A percentile compares a stretch with the other conserved stretches of the same genome.
These are phyloP conservation scores for Heliocidaris erythrogramma DNA, from an alignment of 35 echinoderm and acorn worm genomes.

Conservation along the genomic window DNA sequence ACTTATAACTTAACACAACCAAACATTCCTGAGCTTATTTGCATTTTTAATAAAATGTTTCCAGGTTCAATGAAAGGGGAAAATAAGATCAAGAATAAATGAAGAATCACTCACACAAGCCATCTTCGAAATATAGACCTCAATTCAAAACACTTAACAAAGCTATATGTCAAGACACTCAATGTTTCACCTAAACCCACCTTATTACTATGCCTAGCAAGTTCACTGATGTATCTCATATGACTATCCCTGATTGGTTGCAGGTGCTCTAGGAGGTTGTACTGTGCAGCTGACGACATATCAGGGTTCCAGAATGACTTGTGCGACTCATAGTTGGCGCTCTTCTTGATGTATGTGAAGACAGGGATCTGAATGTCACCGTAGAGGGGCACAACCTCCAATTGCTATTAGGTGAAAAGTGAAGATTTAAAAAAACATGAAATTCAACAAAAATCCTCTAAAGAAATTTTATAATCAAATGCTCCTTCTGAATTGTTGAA, in stretches of 20 bases:
- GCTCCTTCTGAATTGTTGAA: too few species aligned
- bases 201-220: conserved; percentile 98
- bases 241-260: conserved; percentile 79
- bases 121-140: background rate
- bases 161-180: background rate
- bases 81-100: too few species aligned
- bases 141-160: background rate
- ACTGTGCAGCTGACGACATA: conserved; percentile 63
- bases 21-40: too few species aligned
- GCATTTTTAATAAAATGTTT: too few species aligned
- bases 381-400: conserved; percentile 95
- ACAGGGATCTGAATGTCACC: conserved; percentile 99
- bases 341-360: conserved; percentile 97
- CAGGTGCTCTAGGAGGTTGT: conserved; percentile 88
- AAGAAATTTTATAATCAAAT: too few species aligned
- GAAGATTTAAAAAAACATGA: background rate
- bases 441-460: background rate
- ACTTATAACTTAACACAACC: too few species aligned
- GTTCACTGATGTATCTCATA: conserved; percentile 93
- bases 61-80: too few species aligned
- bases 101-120: background rate
- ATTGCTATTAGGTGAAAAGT: conserved; percentile 68
- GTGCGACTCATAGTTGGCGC: conserved; percentile 84
- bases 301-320: conserved; percentile 82
- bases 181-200: conserved; percentile 37